Evolutionary conservation across 2,888 invertebrate genomes (phyloP), one percentile per base, ranked within the genome.

Genomic region (Eurois occulta): DNA sequence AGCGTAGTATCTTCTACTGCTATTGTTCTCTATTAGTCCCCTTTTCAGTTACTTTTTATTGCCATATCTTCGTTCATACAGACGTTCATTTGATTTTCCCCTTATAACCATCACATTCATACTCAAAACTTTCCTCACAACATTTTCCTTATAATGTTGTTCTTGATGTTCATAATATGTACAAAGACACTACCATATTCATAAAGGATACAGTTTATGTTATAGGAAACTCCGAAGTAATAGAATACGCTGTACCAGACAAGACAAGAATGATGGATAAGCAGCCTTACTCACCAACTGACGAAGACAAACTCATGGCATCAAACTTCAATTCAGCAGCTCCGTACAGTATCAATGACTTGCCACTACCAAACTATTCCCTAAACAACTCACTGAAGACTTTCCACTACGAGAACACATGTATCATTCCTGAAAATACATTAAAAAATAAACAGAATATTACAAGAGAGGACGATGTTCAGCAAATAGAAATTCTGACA

Each of bases 341-440:
- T 4, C 93, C 95, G 1, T 96, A 95, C 85, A 94, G 91, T 85
- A 91, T 95, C 62, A 96, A 96, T 86, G 96, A 97, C 72, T 89
- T 97, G 66, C 97, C 97, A n/a, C 87, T 97, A 70, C 97, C 97
- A 4, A 97, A 97, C 90, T 97, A 97, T 90, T 97, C 97, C 52
- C 93, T 97, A 67, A 97, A 97, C 85, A 97, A 97, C 91, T 97
- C 97, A 11, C 92, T 97, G 7, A 96, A 96, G 83, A 97, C 96
- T 77, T 97, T 97, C 90, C 96, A 97, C 83, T 96, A 96, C 73
- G 96, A 97, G 86, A 96, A 96, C 83, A 96, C 95, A 28, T 96
- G 97, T 75, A 95, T 96, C 83, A 94, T 95, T 88, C 96, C 97
- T 32, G 96, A 96, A 48, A 96, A 94, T 80, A 94, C 96, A 16